phyloP scores from a whole-genome alignment of 2,888 invertebrate species.

The Prenolepis imparis region DNA sequence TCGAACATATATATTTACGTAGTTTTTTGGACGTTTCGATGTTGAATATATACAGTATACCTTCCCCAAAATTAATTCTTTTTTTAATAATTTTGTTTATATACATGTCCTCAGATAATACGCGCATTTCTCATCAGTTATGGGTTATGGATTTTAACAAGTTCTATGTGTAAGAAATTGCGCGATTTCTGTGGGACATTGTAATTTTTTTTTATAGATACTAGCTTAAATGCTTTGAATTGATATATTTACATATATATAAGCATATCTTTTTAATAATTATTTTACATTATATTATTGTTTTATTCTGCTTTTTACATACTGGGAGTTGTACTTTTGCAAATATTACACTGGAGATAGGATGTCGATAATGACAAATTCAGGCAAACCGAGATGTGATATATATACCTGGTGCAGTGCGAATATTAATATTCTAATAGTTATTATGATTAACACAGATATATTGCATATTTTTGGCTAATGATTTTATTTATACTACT shows the following conservation, averaged over 20 bases:
- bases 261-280: neutral
- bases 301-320: constrained; percentile 47
- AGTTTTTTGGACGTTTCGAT: neutral
- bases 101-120: neutral
- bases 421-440: constrained; percentile 42
- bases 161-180: neutral
- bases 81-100: constrained; percentile 14
- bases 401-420: constrained; percentile 19
- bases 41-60: neutral
- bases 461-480: constrained; percentile 41
- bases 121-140: neutral
- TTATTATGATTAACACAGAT: constrained; percentile 40
- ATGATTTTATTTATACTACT: constrained; percentile 47
- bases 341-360: constrained; percentile 15
- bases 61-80: neutral
- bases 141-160: neutral
- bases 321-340: constrained; percentile 35
- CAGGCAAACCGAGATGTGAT: constrained; percentile 30
- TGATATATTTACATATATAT: constrained; percentile 23
- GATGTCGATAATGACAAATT: constrained; percentile 4
- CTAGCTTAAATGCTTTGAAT: neutral
- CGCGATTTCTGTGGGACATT: neutral
- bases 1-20: neutral
- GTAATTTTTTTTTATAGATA: constrained; percentile 23
- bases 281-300: constrained; percentile 18